phyloP scores from a whole-genome alignment of 2,797 vertebrate species.

The Buphagus erythrorhynchus region DNA sequence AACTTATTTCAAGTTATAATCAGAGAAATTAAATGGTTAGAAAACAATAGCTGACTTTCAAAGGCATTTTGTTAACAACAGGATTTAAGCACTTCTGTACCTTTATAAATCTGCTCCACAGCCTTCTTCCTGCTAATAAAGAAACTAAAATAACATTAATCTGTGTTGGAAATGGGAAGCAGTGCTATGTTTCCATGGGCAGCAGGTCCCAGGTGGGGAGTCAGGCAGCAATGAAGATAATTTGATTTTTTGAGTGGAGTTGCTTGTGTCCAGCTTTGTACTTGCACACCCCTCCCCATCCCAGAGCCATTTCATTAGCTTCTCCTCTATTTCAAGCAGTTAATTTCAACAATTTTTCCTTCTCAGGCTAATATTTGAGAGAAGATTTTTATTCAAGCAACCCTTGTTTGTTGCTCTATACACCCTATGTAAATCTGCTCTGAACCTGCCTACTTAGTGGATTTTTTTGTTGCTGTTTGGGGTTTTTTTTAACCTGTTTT shows the following conservation, averaged over 20 bases:
- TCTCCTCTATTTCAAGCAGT: neutral
- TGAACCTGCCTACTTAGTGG: neutral
- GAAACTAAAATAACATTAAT: neutral
- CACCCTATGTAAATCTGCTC: neutral
- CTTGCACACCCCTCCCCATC: neutral
- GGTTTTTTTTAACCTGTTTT: fast-evolving
- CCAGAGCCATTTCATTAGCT: neutral
- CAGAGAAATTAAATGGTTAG: neutral
- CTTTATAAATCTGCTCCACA: neutral
- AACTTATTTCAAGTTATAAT: neutral
- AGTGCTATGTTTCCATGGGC: fast-evolving
- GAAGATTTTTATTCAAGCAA: neutral
- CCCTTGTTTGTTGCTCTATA: neutral
- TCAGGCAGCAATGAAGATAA: neutral
- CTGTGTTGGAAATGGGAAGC: neutral
- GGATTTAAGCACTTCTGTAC: neutral
- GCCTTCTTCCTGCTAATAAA: neutral
- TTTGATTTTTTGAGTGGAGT: neutral
- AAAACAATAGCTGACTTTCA: neutral
- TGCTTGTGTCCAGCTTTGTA: neutral
- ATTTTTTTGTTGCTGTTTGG: neutral
- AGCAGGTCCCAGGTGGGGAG: neutral
- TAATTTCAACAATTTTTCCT: neutral
- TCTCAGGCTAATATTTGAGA: neutral
- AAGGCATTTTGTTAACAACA: neutral